A percentile compares a stretch with the other conserved stretches of the same genome.
Conservation (phyloP, 2,888 invertebrate genomes). For the Agrochola litura region DNA sequence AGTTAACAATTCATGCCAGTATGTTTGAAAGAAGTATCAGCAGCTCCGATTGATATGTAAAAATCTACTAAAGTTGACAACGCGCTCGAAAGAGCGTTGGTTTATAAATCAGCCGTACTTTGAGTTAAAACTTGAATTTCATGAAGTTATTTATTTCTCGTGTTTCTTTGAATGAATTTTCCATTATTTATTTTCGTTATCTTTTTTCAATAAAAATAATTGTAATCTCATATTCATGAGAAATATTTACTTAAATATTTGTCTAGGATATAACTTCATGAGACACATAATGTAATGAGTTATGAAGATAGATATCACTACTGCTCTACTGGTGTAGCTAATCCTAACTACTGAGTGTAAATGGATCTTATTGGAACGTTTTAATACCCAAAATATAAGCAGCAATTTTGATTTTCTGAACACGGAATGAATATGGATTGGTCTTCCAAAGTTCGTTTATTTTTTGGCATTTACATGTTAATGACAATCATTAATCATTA, state of each 20-base stretch:
- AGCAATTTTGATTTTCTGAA: constrained; percentile 39
- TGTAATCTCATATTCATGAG: neutral
- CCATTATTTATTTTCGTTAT: neutral
- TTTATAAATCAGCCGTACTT: constrained; percentile 66
- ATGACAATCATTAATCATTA: neutral
- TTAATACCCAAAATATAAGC: constrained; percentile 46
- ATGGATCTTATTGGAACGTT: constrained; percentile 38
- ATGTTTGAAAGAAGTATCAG: constrained; percentile 14
- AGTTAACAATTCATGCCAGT: neutral
- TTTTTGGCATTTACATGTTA: constrained; percentile 14
- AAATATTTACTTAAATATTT: neutral
- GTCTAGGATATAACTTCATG: constrained; percentile 53
- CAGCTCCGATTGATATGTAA: neutral
- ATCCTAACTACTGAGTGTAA: constrained; percentile 60
- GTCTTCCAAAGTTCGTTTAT: constrained; percentile 52
- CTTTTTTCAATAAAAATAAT: neutral
- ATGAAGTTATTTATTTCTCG: constrained; percentile 59
- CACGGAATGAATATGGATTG: constrained; percentile 15
- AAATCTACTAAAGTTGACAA: neutral
- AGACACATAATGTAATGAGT: constrained; percentile 57
- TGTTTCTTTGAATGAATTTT: neutral
- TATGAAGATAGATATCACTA: constrained; percentile 59
- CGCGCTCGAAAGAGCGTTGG: neutral
- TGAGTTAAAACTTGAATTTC: constrained; percentile 47
- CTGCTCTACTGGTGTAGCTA: constrained; percentile 63